phyloP scores from a whole-genome alignment of 2,113 vertebrate genomes.

The Bambusicola thoracicus region DNA sequence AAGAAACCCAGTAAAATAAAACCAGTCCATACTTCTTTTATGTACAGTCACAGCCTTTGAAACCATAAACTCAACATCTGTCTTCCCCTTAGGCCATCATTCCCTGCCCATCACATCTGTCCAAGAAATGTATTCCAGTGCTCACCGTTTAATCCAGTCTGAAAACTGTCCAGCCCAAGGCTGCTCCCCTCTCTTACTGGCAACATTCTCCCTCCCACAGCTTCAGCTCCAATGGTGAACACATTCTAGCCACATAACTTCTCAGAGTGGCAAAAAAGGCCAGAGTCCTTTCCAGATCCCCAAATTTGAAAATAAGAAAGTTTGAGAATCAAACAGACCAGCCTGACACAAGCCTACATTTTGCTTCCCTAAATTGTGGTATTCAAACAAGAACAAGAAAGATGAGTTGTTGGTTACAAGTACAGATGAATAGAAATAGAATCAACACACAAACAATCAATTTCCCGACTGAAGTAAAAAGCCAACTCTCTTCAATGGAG shows the following conservation, averaged over 20 bases:
- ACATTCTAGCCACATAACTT: background rate
- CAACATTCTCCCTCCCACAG: background rate
- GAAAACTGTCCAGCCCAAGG: background rate
- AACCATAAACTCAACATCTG: background rate
- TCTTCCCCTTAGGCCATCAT: background rate
- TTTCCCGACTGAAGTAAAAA: background rate
- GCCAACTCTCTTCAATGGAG: background rate
- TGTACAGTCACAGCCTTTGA: background rate
- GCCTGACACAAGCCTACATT: background rate
- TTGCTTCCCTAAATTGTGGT: background rate
- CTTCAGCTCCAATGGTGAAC: background rate
- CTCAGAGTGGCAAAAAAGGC: background rate
- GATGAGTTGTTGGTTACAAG: background rate
- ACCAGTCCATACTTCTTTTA: background rate
- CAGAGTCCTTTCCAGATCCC: background rate
- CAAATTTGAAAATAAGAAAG: background rate
- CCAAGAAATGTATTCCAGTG: background rate
- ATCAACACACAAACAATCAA: background rate
- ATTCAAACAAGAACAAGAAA: background rate
- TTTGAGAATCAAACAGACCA: background rate
- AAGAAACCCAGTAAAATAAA: background rate
- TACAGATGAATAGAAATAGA: background rate
- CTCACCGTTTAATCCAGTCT: background rate
- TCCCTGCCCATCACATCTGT: background rate
- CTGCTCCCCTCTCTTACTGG: background rate